Conservation (phyloP, 1,140 invertebrate species). For the Scaptomyza graminum region DNA sequence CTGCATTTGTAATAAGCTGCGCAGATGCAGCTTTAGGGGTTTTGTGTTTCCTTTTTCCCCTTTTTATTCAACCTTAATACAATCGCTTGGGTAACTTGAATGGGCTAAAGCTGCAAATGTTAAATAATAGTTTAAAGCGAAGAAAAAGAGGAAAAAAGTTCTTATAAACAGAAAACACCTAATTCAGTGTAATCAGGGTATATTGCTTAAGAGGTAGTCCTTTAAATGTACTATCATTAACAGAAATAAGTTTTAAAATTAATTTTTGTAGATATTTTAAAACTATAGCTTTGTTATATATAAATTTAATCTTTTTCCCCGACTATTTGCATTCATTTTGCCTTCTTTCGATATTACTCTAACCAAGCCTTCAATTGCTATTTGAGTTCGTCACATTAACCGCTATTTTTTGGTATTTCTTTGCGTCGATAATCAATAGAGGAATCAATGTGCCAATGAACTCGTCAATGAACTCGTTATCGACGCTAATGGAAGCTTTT, state of each 20-base stretch:
- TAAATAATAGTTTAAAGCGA: neutral
- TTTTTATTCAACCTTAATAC: neutral
- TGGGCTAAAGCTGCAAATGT: neutral
- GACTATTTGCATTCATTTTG: too few species aligned
- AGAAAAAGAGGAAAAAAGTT: too few species aligned
- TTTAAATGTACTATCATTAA: too few species aligned
- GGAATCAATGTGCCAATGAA: conserved; percentile 76
- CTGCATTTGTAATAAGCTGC: conserved; percentile 70
- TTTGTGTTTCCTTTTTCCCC: neutral
- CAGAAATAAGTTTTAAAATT: too few species aligned
- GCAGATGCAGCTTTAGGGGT: neutral
- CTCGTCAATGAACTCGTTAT: conserved; percentile 77
- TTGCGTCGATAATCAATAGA: conserved; percentile 39
- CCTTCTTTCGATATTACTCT: too few species aligned
- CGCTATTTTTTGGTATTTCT: conserved; percentile 26
- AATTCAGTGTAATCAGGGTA: too few species aligned
- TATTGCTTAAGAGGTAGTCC: too few species aligned
- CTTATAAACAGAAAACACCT: too few species aligned
- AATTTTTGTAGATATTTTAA: too few species aligned
- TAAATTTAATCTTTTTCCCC: too few species aligned
- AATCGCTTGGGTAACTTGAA: neutral
- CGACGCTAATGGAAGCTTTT: conserved; percentile 54
- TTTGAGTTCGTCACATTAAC: conserved; percentile 9
- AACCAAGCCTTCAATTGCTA: too few species aligned
- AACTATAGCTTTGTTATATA: too few species aligned